Base-by-base conservation (phyloP, 1,140 invertebrate species). In the Pseudoatta argentina region DNA sequence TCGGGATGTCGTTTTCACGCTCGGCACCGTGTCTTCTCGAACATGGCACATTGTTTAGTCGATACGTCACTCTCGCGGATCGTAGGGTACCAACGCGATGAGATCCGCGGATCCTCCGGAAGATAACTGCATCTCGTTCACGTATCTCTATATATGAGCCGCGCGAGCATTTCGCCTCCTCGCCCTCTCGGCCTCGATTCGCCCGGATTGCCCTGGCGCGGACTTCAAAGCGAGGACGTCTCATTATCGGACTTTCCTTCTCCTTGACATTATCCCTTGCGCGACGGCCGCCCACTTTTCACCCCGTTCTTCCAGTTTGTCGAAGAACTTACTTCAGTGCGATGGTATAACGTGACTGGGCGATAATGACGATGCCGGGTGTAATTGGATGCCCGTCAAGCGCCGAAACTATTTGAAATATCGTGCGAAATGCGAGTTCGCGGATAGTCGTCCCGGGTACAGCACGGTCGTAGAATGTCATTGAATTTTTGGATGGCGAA, bases 21-120 rank as follows among this genome's bases (percentile, higher is more conserved):
- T 90, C 71, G 34, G 44, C 61, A 48, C 82, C 86, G 82, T 89
- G 73, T 90, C 87, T 92, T 87, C 88, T 92, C 89, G 91, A 92
- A 92, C 90, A 92, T 93, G 94, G 92, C 93, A 93, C 93, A 90
- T 92, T 92, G 93, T 95, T 94, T 94, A 92, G 91, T 93, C 91
- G 93, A 94, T 93, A 92, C 83, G 87, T 86, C 88, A 91, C 75
- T 90, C 87, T 76, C 88, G 48, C 89, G 66, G 85, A 75, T 85
- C 90, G 89, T 85, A 86, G 88, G 82, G 78, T 82, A 71, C 63
- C 53, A 59, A 39, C 51, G 53, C 78, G 34, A 82, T 57, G 71
- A 78, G 64, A 82, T 86, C 85, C 85, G 79, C 87, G 82, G 14
- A 86, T 90, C 88, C 83, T 79, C 64, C 59, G 51, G 72, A 86